Conservation (phyloP, 2,797 vertebrate genomes). For the Leptodactylus fallax region DNA sequence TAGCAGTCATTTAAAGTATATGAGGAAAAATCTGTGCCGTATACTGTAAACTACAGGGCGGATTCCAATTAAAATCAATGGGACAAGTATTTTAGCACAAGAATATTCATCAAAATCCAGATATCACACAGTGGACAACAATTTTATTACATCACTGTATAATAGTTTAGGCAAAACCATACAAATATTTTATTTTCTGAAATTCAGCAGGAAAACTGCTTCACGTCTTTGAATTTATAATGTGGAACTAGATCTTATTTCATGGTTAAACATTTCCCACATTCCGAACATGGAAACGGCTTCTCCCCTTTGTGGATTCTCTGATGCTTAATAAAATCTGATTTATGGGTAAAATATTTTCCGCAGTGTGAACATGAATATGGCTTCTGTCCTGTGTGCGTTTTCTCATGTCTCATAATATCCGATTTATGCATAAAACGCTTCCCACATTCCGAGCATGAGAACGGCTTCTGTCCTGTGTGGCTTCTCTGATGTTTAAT, state of each 20-base stretch:
- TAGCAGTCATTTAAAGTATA: too few relatives aligned
- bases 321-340: not conserved
- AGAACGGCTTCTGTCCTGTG: conserved; percentile 10
- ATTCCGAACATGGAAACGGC: not conserved
- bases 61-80: too few relatives aligned
- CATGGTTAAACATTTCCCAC: not conserved
- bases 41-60: too few relatives aligned
- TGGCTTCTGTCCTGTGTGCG: not conserved
- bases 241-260: not conserved
- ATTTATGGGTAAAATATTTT: not conserved
- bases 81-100: too few relatives aligned
- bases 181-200: too few relatives aligned
- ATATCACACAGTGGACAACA: too few relatives aligned
- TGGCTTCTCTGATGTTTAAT: conserved; percentile 59
- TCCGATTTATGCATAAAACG: not conserved
- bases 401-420: not conserved
- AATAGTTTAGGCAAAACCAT: too few relatives aligned
- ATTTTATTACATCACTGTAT: too few relatives aligned
- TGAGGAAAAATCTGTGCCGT: too few relatives aligned
- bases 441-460: conserved; percentile 12
- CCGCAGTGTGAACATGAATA: not conserved
- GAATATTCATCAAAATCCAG: too few relatives aligned
- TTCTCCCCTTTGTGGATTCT: not conserved
- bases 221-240: not conserved
- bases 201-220: not conserved